These are phyloP conservation scores for Bombus consobrinus DNA, from an alignment of 1,140 invertebrate species.

Conservation along the genomic window DNA sequence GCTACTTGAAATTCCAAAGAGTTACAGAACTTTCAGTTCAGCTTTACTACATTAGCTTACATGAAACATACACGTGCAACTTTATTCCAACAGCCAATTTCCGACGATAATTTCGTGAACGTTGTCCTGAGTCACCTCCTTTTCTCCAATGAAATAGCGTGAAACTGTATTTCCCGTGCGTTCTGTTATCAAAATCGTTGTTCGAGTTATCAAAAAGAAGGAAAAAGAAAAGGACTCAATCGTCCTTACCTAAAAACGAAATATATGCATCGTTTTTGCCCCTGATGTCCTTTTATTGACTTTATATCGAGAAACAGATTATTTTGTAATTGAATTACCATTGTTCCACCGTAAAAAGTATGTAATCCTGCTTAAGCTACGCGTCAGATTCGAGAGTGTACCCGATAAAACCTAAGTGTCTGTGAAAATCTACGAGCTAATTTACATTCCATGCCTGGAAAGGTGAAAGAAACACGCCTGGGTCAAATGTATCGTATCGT, in stretches of 20 bases:
- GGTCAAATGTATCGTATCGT: too few species aligned
- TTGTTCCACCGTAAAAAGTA: not conserved
- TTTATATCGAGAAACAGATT: not conserved
- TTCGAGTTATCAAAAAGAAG: too few species aligned
- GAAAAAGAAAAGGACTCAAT: not conserved
- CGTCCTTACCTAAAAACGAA: not conserved
- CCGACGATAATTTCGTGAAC: not conserved
- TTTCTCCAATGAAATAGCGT: too few species aligned
- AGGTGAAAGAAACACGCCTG: not conserved
- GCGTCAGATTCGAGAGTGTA: not conserved
- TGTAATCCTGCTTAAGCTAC: constrained; percentile 30
- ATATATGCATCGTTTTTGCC: not conserved
- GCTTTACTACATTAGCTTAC: not conserved
- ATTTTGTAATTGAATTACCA: constrained; percentile 29
- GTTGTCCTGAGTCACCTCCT: too few species aligned
- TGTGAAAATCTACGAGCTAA: not conserved
- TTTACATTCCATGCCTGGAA: not conserved
- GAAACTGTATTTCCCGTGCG: not conserved
- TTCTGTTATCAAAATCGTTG: not conserved
- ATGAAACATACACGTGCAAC: too few species aligned
- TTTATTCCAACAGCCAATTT: not conserved
- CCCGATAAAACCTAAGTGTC: constrained; percentile 8
- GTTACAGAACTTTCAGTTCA: not conserved
- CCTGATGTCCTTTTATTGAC: not conserved
- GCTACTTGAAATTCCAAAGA: too few species aligned